Conservation (phyloP, 2,797 vertebrate species). For the Micromesistius poutassou region DNA sequence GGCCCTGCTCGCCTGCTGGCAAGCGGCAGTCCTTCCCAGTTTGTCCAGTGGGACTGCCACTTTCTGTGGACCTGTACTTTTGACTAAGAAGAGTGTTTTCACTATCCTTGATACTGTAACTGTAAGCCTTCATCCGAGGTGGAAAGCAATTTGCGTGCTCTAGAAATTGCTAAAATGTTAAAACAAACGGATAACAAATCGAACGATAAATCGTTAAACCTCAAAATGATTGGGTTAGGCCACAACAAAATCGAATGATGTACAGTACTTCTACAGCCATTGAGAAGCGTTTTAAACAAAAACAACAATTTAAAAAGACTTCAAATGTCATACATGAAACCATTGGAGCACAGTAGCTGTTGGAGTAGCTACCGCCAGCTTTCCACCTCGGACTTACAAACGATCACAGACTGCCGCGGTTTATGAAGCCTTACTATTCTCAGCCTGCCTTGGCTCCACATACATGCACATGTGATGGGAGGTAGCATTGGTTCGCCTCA, state of each 20-base stretch:
- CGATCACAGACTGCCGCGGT: not conserved
- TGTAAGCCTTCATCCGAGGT: conserved; percentile 9
- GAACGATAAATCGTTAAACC: not conserved
- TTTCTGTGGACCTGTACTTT: conserved; percentile 14
- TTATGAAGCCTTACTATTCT: conserved; percentile 39
- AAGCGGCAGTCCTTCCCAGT: conserved; percentile 4
- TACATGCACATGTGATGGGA: conserved; percentile 32
- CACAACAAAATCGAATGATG: not conserved
- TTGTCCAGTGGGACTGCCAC: conserved; percentile 22
- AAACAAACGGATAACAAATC: not conserved
- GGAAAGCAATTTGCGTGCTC: not conserved
- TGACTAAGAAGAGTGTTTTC: not conserved
- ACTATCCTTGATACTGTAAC: conserved; percentile 14
- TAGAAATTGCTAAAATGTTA: not conserved
- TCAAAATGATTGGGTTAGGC: not conserved
- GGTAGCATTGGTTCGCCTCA: not conserved
- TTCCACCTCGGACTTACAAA: not conserved
- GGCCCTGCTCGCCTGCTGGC: conserved; percentile 13
- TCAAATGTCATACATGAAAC: not conserved
- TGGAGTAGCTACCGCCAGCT: not conserved
- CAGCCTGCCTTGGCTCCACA: conserved; percentile 35
- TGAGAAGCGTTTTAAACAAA: not conserved
- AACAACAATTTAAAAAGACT: not conserved
- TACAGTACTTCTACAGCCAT: not conserved
- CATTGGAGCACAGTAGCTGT: not conserved